Evolutionary conservation across 2,113 vertebrate genomes (phyloP).

Genomic region (Ammodytes dubius): DNA sequence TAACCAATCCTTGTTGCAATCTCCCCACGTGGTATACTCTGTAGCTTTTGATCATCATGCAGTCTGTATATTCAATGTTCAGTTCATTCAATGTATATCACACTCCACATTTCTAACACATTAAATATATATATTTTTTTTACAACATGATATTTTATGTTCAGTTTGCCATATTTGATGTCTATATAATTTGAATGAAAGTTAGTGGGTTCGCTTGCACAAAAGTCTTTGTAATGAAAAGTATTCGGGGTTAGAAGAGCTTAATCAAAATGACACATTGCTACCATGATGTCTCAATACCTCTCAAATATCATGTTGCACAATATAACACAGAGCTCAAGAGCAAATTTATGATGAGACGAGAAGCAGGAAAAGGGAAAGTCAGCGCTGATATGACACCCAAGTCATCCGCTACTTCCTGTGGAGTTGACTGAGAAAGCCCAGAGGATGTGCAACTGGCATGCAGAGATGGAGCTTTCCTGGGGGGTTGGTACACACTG

Average conservation of each 20-base stretch:
- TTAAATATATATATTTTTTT: background rate
- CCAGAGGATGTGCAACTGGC: constrained; percentile 78
- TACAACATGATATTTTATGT: background rate
- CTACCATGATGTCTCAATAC: background rate
- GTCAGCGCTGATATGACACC: constrained; percentile 36
- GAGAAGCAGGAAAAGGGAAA: constrained; percentile 31
- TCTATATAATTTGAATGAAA: background rate
- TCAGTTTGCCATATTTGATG: background rate
- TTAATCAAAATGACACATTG: background rate
- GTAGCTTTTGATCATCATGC: background rate
- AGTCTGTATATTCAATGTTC: background rate
- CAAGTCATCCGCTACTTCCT: constrained; percentile 75
- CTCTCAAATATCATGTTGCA: background rate
- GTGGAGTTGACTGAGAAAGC: constrained; percentile 60
- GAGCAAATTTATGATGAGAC: background rate
- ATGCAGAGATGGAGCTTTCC: constrained; percentile 70
- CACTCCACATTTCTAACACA: background rate
- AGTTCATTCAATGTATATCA: background rate
- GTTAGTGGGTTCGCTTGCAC: background rate
- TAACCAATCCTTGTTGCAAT: background rate
- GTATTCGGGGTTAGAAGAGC: background rate
- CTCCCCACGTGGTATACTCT: background rate
- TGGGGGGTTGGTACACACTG: constrained; percentile 58
- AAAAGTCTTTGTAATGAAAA: background rate
- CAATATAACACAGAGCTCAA: constrained; percentile 2